These are phyloP conservation scores for Volucella bombylans DNA, from an alignment of 2,888 invertebrate species.

Conservation along the genomic window DNA sequence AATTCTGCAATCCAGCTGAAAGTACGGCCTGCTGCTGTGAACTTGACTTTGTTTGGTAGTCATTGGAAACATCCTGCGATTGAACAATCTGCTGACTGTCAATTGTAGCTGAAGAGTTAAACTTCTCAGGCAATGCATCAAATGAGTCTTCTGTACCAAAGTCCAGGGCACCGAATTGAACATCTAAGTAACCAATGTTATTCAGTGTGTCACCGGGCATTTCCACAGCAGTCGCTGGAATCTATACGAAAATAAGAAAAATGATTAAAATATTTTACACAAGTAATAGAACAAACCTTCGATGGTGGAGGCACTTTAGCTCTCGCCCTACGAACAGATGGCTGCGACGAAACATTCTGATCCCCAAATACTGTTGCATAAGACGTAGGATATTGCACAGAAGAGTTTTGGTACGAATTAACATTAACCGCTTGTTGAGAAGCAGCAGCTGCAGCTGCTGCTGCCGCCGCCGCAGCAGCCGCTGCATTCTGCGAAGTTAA, in stretches of 20 bases:
- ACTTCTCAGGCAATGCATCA: constrained; percentile 82
- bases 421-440: constrained; percentile 74
- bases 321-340: constrained; percentile 84
- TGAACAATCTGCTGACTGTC: constrained; percentile 79
- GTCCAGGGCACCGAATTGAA: constrained; percentile 96
- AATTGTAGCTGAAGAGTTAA: constrained; percentile 79
- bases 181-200: constrained; percentile 91
- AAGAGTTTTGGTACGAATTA: constrained; percentile 75
- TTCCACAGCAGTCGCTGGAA: constrained; percentile 96
- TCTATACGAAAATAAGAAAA: constrained; percentile 83
- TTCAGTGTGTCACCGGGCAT: constrained; percentile 95
- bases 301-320: constrained; percentile 92
- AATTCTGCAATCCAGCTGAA: constrained; percentile 79
- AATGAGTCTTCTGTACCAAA: constrained; percentile 84
- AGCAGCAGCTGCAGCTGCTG: constrained; percentile 64
- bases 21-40: constrained; percentile 76
- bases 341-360: constrained; percentile 77
- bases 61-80: constrained; percentile 77
- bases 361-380: constrained; percentile 81
- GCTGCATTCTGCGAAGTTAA: constrained; percentile 80
- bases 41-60: constrained; percentile 80
- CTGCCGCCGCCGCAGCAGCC: constrained; percentile 70
- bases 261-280: neutral
- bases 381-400: constrained; percentile 80
- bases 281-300: constrained; percentile 84